These are phyloP conservation scores for Dicranocentrus wangi DNA, from an alignment of 2,888 invertebrate genomes.

Conservation along the genomic window DNA sequence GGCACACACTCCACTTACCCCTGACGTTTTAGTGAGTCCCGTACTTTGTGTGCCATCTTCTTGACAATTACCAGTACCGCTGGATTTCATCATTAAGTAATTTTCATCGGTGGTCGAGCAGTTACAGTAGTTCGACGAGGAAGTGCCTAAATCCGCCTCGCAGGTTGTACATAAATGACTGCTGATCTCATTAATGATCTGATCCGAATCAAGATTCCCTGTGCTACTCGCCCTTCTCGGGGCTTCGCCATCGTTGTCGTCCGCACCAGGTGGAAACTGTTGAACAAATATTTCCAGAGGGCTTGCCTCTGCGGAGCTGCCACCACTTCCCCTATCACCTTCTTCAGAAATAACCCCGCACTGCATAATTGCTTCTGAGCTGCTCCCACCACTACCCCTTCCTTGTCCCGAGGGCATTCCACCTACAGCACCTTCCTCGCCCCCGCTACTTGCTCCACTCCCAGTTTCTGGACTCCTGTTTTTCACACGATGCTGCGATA, in stretches of 20 bases:
- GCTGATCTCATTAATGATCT: slow-evolving; percentile 26
- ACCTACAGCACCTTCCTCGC: slow-evolving; percentile 44
- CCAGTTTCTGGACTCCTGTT: slow-evolving; percentile 72
- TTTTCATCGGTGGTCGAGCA: slow-evolving; percentile 19
- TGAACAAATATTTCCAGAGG: slow-evolving; percentile 72
- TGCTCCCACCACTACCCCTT: slow-evolving; percentile 71
- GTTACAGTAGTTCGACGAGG: neutral
- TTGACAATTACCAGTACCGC: slow-evolving; percentile 12
- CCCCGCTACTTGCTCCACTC: slow-evolving; percentile 59
- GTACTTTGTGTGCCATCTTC: slow-evolving; percentile 1
- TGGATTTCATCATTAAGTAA: slow-evolving; percentile 34
- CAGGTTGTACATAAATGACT: slow-evolving; percentile 22
- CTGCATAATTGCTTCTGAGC: slow-evolving; percentile 70
- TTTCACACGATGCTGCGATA: slow-evolving; percentile 70
- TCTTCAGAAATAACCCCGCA: slow-evolving; percentile 73
- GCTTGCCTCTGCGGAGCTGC: slow-evolving; percentile 72
- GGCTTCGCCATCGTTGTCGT: slow-evolving; percentile 72
- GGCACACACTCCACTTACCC: neutral
- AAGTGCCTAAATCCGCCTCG: neutral
- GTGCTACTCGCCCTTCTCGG: slow-evolving; percentile 70
- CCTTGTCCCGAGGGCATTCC: slow-evolving; percentile 50
- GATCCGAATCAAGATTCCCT: slow-evolving; percentile 62
- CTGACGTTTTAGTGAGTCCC: neutral
- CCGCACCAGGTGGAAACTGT: slow-evolving; percentile 72
- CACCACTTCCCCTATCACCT: slow-evolving; percentile 69